These are phyloP conservation scores for Zygogramma bicolorata DNA, from an alignment of 2,888 invertebrate species.

Conservation along the genomic window DNA sequence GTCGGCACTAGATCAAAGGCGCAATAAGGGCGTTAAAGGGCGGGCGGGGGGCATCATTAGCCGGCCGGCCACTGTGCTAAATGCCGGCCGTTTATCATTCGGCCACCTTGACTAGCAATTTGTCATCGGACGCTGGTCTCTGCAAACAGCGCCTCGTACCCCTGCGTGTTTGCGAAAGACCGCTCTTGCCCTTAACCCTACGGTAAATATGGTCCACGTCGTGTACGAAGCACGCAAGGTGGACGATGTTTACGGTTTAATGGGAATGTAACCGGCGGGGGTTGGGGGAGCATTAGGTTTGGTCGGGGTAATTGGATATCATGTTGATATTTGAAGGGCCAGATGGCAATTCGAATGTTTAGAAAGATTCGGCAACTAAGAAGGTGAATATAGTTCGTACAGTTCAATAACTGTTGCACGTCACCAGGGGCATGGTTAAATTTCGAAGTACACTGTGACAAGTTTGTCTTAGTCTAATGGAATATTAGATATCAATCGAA, in stretches of 20 bases:
- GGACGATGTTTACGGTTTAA: conserved; percentile 30
- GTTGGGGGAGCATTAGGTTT: conserved; percentile 9
- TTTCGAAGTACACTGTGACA: no score
- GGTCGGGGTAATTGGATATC: conserved; percentile 32
- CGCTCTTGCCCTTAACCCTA: conserved; percentile 33
- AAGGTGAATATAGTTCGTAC: no score
- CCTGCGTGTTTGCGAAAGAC: conserved; percentile 21
- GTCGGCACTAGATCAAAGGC: conserved; percentile 67
- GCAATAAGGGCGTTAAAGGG: conserved; percentile 66
- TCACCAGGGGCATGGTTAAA: no score
- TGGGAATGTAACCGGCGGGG: conserved; percentile 37
- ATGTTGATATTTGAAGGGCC: neutral
- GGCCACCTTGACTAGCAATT: conserved; percentile 65
- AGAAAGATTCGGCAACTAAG: neutral
- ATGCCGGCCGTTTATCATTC: conserved; percentile 64
- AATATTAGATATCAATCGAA: no score
- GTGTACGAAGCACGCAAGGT: conserved; percentile 38
- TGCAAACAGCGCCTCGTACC: neutral
- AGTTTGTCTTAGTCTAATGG: no score
- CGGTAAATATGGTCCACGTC: conserved; percentile 41
- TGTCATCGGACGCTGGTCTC: conserved; percentile 59
- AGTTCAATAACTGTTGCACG: no score
- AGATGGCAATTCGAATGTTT: neutral
- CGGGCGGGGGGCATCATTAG: conserved; percentile 66
- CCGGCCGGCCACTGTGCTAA: conserved; percentile 63